These are phyloP conservation scores for Dasysyrphus albostriatus DNA, from an alignment of 2,888 invertebrate genomes.

Conservation along the genomic window DNA sequence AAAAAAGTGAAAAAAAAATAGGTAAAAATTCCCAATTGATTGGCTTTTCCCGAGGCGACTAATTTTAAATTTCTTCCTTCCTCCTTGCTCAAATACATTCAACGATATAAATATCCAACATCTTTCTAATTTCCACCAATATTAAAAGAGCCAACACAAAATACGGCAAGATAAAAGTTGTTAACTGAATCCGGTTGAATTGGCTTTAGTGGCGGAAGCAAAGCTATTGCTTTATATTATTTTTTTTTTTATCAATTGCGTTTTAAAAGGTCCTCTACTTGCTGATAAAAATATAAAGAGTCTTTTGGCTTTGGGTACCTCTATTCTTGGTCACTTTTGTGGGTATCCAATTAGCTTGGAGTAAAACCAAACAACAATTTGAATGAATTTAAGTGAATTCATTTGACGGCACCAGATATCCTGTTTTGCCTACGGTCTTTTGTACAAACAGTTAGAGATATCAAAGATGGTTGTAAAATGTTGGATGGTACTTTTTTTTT, in stretches of 20 bases:
- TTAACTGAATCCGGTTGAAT: conserved; percentile 58
- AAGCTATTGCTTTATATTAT: conserved; percentile 45
- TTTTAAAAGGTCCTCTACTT: conserved; percentile 13
- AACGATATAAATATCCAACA: neutral
- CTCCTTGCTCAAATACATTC: neutral
- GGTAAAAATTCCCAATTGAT: conserved; percentile 70
- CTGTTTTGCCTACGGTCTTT: conserved; percentile 12
- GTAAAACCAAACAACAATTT: conserved; percentile 70
- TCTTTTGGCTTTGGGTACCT: neutral
- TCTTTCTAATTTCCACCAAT: conserved; percentile 41
- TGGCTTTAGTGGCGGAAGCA: conserved; percentile 16
- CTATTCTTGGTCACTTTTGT: conserved; percentile 59
- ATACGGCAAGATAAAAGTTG: conserved; percentile 55
- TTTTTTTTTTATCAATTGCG: conserved; percentile 39
- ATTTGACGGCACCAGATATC: conserved; percentile 34
- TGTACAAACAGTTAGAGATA: conserved; percentile 44
- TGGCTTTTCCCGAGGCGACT: conserved; percentile 67
- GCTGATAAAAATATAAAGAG: conserved; percentile 16
- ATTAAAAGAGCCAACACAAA: conserved; percentile 32
- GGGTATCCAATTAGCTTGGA: conserved; percentile 68
- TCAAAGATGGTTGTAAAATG: conserved; percentile 30
- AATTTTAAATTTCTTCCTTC: conserved; percentile 52
- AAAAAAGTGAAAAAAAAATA: conserved; percentile 37
- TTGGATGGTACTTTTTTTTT: conserved; percentile 5
- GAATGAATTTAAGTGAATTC: conserved; percentile 71